phyloP scores from a whole-genome alignment of 2,797 vertebrate genomes.

The Apogon hyalosoma region DNA sequence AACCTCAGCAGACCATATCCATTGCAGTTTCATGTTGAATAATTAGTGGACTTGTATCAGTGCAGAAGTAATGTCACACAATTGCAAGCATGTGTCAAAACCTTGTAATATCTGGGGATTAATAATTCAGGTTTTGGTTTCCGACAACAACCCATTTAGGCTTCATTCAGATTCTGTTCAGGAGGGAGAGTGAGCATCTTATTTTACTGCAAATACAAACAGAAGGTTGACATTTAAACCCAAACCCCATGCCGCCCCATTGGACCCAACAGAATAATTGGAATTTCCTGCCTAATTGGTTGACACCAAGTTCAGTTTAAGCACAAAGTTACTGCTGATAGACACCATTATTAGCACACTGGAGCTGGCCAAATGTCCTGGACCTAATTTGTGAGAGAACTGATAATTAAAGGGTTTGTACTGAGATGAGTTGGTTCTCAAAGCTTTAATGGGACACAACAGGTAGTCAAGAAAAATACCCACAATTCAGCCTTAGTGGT shows the following conservation, averaged over 20 bases:
- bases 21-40: slow-evolving; percentile 68
- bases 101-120: slow-evolving; percentile 64
- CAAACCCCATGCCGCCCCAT: slow-evolving; percentile 49
- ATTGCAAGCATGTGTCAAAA: slow-evolving; percentile 61
- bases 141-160: slow-evolving; percentile 52
- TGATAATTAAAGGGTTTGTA: slow-evolving; percentile 31
- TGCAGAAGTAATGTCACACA: slow-evolving; percentile 62
- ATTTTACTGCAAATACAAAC: slow-evolving; percentile 60
- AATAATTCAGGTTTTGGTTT: slow-evolving; percentile 59
- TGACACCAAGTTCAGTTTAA: slow-evolving; percentile 59
- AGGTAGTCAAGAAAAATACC: background rate
- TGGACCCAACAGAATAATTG: slow-evolving; percentile 61
- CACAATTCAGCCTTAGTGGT: too few species aligned
- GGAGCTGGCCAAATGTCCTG: slow-evolving; percentile 37
- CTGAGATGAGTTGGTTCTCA: slow-evolving; percentile 18
- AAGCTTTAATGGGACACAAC: slow-evolving; percentile 30
- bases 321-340: slow-evolving; percentile 43
- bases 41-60: slow-evolving; percentile 57
- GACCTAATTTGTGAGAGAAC: slow-evolving; percentile 54
- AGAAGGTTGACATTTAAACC: slow-evolving; percentile 76
- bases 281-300: slow-evolving; percentile 76
- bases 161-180: slow-evolving; percentile 48
- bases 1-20: slow-evolving; percentile 62
- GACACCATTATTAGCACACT: slow-evolving; percentile 56
- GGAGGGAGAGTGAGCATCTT: slow-evolving; percentile 20